Percentiles rank a stretch among this genome's conserved stretches.
Conservation (phyloP, 2,797 vertebrate genomes). For the Megalops cyprinoides region DNA sequence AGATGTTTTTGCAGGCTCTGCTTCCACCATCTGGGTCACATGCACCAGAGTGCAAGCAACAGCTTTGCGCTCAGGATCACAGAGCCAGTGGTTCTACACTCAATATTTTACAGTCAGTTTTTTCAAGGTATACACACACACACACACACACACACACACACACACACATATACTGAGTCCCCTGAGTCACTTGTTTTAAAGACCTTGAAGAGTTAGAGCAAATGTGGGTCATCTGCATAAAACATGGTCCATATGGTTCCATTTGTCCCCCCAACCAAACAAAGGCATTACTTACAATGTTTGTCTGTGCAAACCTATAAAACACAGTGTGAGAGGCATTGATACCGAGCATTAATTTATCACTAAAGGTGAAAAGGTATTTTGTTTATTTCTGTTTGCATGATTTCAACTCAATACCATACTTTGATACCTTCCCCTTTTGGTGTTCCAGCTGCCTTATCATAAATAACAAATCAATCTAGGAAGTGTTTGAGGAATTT, state of each 20-base stretch:
- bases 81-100: constrained; percentile 5
- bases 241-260: constrained; percentile 23
- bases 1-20: constrained; percentile 16
- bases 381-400: not conserved
- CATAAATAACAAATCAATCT: too few species aligned
- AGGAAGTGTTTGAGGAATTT: too few species aligned
- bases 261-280: not conserved
- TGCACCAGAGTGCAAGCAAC: not conserved
- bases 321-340: not conserved
- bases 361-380: not conserved
- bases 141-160: too few species aligned
- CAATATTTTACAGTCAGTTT: too few species aligned
- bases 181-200: not conserved
- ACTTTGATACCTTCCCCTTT: too few species aligned
- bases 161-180: constrained; percentile 15
- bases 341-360: not conserved
- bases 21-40: not conserved
- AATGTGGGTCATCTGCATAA: constrained; percentile 7
- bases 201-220: constrained; percentile 1
- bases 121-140: not conserved
- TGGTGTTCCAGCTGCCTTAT: too few species aligned
- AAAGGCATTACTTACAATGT: not conserved
- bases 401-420: not conserved
- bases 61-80: not conserved
- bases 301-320: not conserved